Conservation (phyloP, 2,113 vertebrate genomes). For the Sinocyclocheilus grahami region DNA sequence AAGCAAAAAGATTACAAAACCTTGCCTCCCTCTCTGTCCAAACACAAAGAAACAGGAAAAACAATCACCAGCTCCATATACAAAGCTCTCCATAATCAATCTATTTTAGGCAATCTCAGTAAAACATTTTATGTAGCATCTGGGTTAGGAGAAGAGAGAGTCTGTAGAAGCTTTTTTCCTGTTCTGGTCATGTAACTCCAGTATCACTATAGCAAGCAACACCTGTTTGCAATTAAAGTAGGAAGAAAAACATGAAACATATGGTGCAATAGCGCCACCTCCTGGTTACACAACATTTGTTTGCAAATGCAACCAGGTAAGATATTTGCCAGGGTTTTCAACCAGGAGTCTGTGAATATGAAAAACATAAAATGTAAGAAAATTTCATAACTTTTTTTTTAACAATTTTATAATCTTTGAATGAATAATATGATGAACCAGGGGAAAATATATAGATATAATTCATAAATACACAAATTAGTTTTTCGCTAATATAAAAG, state of each 20-base stretch:
- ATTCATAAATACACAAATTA: too few species aligned
- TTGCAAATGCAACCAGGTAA: background rate
- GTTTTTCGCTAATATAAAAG: too few species aligned
- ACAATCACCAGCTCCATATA: background rate
- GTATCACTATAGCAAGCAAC: background rate
- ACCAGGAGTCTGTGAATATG: background rate
- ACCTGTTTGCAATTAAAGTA: constrained; percentile 1
- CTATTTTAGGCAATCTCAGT: background rate
- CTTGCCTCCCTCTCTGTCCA: too few species aligned
- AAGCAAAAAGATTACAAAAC: too few species aligned
- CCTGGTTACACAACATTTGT: background rate
- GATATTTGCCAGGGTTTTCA: background rate
- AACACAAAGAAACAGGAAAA: too few species aligned
- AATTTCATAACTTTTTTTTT: background rate
- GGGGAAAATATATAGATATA: too few species aligned
- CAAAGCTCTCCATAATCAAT: background rate
- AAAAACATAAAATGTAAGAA: background rate
- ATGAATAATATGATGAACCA: too few species aligned
- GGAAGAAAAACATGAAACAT: background rate
- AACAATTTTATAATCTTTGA: too few species aligned
- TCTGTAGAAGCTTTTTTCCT: background rate
- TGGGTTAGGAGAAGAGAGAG: background rate
- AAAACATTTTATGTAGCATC: background rate
- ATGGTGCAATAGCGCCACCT: background rate
- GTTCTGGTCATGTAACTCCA: background rate